Conservation (phyloP, 2,888 invertebrate genomes). For the Pollenia labialis region DNA sequence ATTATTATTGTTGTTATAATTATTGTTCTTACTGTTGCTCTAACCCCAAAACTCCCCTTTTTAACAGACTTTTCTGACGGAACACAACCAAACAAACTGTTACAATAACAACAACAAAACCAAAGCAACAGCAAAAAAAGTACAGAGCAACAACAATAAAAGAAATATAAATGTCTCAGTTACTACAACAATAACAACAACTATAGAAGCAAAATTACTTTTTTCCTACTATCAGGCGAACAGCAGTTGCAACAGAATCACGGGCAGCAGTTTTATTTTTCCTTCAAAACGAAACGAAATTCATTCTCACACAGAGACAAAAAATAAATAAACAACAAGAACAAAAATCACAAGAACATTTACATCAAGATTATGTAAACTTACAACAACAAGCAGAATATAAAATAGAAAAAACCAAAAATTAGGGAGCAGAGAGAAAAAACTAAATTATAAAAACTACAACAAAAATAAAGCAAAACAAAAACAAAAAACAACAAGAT, state of each 20-base stretch:
- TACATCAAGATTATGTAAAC: conserved; percentile 52
- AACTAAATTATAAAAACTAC: conserved; percentile 15
- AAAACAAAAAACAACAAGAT: conserved; percentile 16
- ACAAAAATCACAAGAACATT: conserved; percentile 43
- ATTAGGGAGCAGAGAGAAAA: neutral
- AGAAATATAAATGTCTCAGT: conserved; percentile 34
- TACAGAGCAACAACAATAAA: neutral
- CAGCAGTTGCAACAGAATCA: conserved; percentile 30
- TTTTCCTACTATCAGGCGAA: conserved; percentile 53
- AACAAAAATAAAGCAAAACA: neutral
- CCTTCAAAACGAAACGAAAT: too few species aligned
- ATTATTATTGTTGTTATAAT: conserved; percentile 47
- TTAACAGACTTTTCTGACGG: conserved; percentile 26
- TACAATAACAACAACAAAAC: conserved; percentile 11
- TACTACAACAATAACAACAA: conserved; percentile 25
- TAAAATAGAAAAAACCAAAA: neutral
- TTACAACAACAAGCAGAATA: conserved; percentile 33
- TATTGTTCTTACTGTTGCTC: conserved; percentile 51
- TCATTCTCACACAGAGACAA: neutral
- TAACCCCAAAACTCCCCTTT: conserved; percentile 65
- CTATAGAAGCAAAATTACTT: conserved; percentile 36
- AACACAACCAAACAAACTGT: conserved; percentile 41
- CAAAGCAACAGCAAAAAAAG: neutral
- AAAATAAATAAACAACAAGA: conserved; percentile 10
- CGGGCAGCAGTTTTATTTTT: neutral